These are phyloP conservation scores for Homarus americanus DNA, from an alignment of 1,140 invertebrate species.

Conservation along the genomic window DNA sequence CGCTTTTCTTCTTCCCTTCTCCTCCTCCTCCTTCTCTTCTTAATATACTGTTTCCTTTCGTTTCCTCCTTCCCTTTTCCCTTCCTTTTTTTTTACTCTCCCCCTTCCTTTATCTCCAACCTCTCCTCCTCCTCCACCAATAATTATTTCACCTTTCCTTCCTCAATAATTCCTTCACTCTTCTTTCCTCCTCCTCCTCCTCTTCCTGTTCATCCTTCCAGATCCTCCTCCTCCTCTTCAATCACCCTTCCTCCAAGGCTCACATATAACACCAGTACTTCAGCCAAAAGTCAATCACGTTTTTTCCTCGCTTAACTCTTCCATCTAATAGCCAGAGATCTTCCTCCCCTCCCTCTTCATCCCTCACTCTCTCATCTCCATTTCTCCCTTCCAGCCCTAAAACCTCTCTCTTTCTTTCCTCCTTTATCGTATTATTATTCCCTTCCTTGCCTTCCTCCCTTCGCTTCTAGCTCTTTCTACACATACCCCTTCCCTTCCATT, in stretches of 20 bases:
- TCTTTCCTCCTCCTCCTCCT: neutral
- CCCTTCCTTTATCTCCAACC: neutral
- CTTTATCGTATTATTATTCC: too few relatives aligned
- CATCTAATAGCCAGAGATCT: too few relatives aligned
- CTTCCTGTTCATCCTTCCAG: neutral
- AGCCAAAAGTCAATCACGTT: too few relatives aligned
- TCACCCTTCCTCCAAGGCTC: too few relatives aligned
- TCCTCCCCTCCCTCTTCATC: neutral
- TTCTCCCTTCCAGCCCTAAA: neutral
- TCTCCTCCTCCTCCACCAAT: neutral
- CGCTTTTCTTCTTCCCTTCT: neutral
- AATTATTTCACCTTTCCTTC: neutral
- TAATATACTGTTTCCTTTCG: neutral
- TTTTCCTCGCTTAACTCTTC: too few relatives aligned
- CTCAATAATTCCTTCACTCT: too few relatives aligned
- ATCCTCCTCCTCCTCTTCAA: constrained; percentile 2
- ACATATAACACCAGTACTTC: too few relatives aligned
- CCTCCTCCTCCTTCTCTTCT: neutral
- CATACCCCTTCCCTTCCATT: neutral
- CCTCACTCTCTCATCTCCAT: neutral
- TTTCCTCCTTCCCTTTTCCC: neutral
- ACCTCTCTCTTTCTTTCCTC: too few relatives aligned
- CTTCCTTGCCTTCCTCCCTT: neutral
- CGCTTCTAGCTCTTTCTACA: neutral
- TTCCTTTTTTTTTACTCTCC: neutral